Evolutionary conservation across 2,888 invertebrate genomes (phyloP), one percentile per base, ranked within the genome.

Genomic region (Lymantria dispar): DNA sequence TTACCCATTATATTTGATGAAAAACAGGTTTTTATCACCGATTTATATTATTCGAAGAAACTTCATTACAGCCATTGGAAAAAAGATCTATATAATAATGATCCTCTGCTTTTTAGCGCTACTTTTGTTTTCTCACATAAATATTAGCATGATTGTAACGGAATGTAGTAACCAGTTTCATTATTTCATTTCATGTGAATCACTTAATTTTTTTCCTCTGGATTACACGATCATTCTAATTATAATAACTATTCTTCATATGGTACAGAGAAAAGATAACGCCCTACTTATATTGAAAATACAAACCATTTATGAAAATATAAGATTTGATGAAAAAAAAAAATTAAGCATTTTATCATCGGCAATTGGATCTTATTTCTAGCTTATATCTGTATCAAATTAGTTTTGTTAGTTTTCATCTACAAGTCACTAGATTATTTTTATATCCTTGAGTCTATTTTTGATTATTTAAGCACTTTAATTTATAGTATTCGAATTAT

Each of bases 1-100:
- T 22, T 44, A 44, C 10, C 44, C 44, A 3, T 11, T 44, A 11
- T 11, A 36, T 36, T 13, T 54, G 0, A 15, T 45, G 29, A 48
- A 59, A 0, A 40, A 40, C n/a, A 0, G 59, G 1, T 53, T 55
- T 1, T 15, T 62, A 0, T 36, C 48, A 8, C 45, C 63, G 1
- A 62, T 56, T 41, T 62, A 39, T 41, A 41, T 22, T 0, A 50
- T 59, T 15, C 37, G 41, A 45, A 33, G 54, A 40, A 41, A 59
- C 39, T 37, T 43, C 14, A 50, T 38, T 12, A 38, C 10, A 38
- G 12, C 12, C 10, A 12, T 12, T 12, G 38, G n/a, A 38, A 38
- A 38, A n/a, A 38, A 12, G 12, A 12, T 38, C 7, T 12, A 38
- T 12, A 8, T 12, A 12, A 7, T 7, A 12, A 38, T 38, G n/a